Base-by-base conservation (phyloP, 53 echinoderm and acorn worm genomes). In the Apostichopus leukothele region DNA sequence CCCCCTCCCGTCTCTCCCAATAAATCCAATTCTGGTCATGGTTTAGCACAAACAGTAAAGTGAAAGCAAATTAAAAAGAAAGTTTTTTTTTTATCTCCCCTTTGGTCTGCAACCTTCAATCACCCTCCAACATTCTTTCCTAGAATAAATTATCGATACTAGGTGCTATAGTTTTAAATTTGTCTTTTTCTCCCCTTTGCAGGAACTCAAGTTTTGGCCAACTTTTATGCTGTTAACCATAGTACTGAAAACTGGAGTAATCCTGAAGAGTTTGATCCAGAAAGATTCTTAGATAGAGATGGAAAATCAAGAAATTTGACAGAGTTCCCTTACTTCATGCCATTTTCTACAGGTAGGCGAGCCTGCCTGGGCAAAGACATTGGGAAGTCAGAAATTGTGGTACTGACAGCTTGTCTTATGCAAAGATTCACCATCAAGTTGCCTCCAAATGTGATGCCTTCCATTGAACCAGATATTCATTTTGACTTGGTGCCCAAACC, bases 141-240 rank as follows among this genome's bases (percentile, higher is more conserved):
- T 57, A 57, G 7, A 22, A 19, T 74, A 19, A 74, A 11, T 74
- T 7, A 9, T 57, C 57, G 3, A 39, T 39, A 39, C 39, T 39
- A 0, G 39, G 39, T 39, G 39, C 39, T 39, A 39, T 39, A 39
- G 0, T 39, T 39, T 39, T 39, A 1, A 39, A 39, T 1, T 27
- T 27, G 0, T 60, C 13, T 76, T 27, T 60, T 52, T 26, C 3
- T 84, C 50, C 8, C 16, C 53, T 6, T 87, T 79, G 14, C 90
- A 98, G 98, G 95, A 9, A 98, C 98, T 52, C 98, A 98, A 90
- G 98, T 98, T 25, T 86, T 97, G 94, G 98, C 98, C 75, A 98
- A 97, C 74, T 95, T 98, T 86, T 95, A 95, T 92, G 92, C 92
- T 10, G 92, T 98, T 73, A 94, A 98, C 86, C 98, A 93, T 53